Conservation (phyloP, 2,797 vertebrate species). For the Lagocephalus sceleratus region DNA sequence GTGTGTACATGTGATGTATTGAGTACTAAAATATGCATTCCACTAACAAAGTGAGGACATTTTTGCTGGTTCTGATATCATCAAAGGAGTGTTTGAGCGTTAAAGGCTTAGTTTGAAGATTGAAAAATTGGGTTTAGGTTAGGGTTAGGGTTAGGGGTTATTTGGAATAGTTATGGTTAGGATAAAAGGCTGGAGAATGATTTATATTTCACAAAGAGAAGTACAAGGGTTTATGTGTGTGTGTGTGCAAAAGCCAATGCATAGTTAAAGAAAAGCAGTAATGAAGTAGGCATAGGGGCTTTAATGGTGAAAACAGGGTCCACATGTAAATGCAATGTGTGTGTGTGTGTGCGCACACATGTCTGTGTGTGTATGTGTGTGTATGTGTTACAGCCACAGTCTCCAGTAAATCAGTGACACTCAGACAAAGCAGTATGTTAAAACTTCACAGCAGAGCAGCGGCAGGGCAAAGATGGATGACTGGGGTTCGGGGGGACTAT, state of each 20-base stretch:
- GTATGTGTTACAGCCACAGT: slow-evolving; percentile 43
- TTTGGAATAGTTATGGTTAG: too few species aligned
- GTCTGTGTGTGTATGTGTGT: slow-evolving; percentile 28
- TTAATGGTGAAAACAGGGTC: slow-evolving; percentile 1
- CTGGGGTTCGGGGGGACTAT: slow-evolving; percentile 23
- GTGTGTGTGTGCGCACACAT: too few species aligned
- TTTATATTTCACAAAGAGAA: too few species aligned
- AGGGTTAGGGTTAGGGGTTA: too few species aligned
- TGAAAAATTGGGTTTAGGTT: too few species aligned
- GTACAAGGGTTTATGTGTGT: not conserved
- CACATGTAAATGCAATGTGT: slow-evolving; percentile 9
- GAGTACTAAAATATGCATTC: too few species aligned
- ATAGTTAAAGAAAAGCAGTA: slow-evolving; percentile 36
- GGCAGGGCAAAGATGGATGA: slow-evolving; percentile 48
- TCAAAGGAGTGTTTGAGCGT: too few species aligned
- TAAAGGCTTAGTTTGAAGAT: too few species aligned
- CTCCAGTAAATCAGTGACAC: slow-evolving; percentile 59
- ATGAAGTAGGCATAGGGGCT: slow-evolving; percentile 21
- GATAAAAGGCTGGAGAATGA: too few species aligned
- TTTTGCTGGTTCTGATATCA: too few species aligned
- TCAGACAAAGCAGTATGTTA: slow-evolving; percentile 56
- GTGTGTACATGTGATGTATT: too few species aligned
- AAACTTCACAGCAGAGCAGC: slow-evolving; percentile 43
- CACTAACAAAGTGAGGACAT: too few species aligned
- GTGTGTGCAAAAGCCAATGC: slow-evolving; percentile 12